A percentile compares a stretch with the other conserved stretches of the same genome.
phyloP scores from a whole-genome alignment of 2,888 invertebrate genomes.

The Dryococelus australis region DNA sequence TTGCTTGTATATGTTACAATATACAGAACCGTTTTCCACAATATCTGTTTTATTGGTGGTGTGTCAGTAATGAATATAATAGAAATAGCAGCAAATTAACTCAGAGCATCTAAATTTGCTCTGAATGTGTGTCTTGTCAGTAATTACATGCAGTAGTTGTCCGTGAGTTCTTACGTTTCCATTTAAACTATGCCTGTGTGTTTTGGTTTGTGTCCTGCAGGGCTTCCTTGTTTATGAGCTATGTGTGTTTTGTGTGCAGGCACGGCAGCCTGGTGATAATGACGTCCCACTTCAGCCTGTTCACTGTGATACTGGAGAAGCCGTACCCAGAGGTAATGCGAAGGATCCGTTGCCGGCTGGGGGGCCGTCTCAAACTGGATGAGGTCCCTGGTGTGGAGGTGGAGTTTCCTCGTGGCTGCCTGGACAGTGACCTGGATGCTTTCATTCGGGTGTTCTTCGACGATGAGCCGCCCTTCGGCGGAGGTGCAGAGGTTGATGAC shows the following conservation, averaged over 20 bases:
- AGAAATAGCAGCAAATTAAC: too few species aligned
- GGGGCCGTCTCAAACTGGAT: constrained; percentile 47
- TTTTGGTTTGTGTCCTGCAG: too few species aligned
- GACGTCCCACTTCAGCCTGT: constrained; percentile 50
- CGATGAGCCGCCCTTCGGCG: constrained; percentile 45
- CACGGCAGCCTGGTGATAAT: constrained; percentile 46
- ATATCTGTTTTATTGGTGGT: too few species aligned
- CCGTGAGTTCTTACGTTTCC: too few species aligned
- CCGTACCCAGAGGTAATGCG: constrained; percentile 47
- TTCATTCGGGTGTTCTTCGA: constrained; percentile 49
- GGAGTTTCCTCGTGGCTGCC: constrained; percentile 49
- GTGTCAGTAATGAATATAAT: too few species aligned
- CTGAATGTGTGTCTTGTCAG: too few species aligned
- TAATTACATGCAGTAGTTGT: too few species aligned
- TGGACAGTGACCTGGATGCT: constrained; percentile 49
- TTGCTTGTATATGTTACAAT: too few species aligned
- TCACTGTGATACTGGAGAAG: constrained; percentile 50
- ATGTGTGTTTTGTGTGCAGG: constrained; percentile 22
- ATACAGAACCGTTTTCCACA: too few species aligned
- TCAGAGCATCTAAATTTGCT: too few species aligned
- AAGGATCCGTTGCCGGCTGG: constrained; percentile 45
- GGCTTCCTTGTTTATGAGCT: too few species aligned
- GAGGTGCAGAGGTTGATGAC: neutral
- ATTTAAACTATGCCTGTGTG: too few species aligned
- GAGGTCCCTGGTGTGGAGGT: constrained; percentile 51